Conservation (phyloP, 2,888 invertebrate genomes). For the Acleris emargana region DNA sequence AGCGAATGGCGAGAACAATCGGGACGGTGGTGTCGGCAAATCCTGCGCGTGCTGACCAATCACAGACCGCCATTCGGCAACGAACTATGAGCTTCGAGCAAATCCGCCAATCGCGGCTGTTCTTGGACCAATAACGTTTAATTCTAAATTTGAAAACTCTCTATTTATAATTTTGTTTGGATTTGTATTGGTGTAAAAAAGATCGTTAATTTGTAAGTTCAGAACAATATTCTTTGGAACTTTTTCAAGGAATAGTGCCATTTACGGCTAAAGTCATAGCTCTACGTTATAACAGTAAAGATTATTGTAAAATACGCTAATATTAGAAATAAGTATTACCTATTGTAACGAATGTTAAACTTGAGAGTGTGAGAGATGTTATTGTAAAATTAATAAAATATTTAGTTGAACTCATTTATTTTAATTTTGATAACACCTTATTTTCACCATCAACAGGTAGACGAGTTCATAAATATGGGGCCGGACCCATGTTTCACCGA, state of each 20-base stretch:
- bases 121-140: slow-evolving; percentile 41
- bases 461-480: no score
- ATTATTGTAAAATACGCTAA: slow-evolving; percentile 48
- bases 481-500: no score
- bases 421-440: slow-evolving; percentile 11
- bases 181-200: slow-evolving; percentile 13
- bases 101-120: slow-evolving; percentile 18
- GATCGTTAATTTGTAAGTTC: slow-evolving; percentile 8
- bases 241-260: slow-evolving; percentile 58
- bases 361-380: slow-evolving; percentile 66
- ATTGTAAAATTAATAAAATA: slow-evolving; percentile 69
- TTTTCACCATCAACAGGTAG: no score
- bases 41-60: slow-evolving; percentile 85
- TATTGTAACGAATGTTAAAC: slow-evolving; percentile 55
- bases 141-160: slow-evolving; percentile 38
- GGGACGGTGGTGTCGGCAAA: slow-evolving; percentile 69
- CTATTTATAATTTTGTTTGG: slow-evolving; percentile 33
- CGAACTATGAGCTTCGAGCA: slow-evolving; percentile 15
- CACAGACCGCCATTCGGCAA: slow-evolving; percentile 33
- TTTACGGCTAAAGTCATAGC: slow-evolving; percentile 63
- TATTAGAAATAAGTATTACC: slow-evolving; percentile 74
- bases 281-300: slow-evolving; percentile 46
- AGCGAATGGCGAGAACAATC: slow-evolving; percentile 74
- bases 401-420: slow-evolving; percentile 49
- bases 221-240: slow-evolving; percentile 36